Evolutionary conservation across 2,113 vertebrate species (phyloP), one percentile per base, ranked within the genome.

Genomic region (Grammomys surdaster): DNA sequence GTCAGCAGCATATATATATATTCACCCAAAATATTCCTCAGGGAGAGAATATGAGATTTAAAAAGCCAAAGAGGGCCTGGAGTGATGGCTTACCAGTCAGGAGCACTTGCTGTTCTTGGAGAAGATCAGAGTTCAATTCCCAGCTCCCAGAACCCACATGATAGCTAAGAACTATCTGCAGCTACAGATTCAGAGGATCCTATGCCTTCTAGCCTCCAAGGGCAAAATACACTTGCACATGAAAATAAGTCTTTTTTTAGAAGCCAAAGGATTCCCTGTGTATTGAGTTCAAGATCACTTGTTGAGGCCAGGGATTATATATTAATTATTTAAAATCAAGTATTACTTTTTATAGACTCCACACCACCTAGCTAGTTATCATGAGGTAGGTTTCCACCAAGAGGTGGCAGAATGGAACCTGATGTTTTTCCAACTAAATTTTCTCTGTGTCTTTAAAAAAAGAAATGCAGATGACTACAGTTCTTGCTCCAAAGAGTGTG

Each of bases 391-490:
- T 7, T 28, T 1, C 82, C n/a, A 80, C 26, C 51, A 48, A 60
- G 43, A 69, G 14, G 24, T 78, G 63, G 16, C 31, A 86, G 72
- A 82, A 43, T 78, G 20, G 22, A 78, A 87, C 58, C 46, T 54
- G 56, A 4, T 96, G 43, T 31, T 94, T 91, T 89, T 48, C 51
- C 86, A 75, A 77, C 40, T 92, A 81, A 65, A 93, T 5, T n/a
- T 95, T 90, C 91, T 93, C 40, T 91, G 51, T 88, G n/a, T 54
- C 43, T 63, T 96, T 13, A 88, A 92, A 70, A 70, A 70, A 76
- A 95, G 87, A 89, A 94, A 96, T 91, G 26, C 86, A 87, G 70
- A 10, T 8, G 3, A 24, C 31, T 5, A 58, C 4, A 70, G 54
- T 91, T 33, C 92, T 72, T 92, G 84, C 51, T 93, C 10, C 56